phyloP scores from a whole-genome alignment of 2,797 vertebrate genomes.

The Argyrosomus regius region DNA sequence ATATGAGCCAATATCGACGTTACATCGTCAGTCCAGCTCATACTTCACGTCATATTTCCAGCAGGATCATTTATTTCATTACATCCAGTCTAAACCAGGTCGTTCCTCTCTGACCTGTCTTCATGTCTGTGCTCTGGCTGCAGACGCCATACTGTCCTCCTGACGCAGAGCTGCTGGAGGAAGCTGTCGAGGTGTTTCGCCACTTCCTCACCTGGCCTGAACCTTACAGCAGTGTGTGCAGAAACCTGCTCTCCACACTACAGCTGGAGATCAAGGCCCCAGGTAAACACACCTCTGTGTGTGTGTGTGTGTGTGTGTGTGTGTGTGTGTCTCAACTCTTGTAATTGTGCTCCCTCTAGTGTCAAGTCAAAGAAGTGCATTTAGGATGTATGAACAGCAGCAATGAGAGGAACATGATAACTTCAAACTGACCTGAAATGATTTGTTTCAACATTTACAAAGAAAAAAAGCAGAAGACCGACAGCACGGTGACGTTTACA shows the following conservation, averaged over 20 bases:
- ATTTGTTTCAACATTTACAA: slow-evolving; percentile 22
- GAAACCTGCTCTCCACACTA: slow-evolving; percentile 90
- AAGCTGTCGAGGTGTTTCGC: slow-evolving; percentile 89
- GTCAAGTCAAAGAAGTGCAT: slow-evolving; percentile 41
- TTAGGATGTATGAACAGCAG: neutral
- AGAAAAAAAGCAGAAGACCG: slow-evolving; percentile 55
- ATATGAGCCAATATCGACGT: neutral
- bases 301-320: neutral
- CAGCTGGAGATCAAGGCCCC: slow-evolving; percentile 92
- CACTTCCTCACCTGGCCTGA: slow-evolving; percentile 95
- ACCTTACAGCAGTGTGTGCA: slow-evolving; percentile 92
- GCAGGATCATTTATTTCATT: neutral
- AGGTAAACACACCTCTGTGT: slow-evolving; percentile 79
- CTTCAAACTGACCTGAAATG: slow-evolving; percentile 5
- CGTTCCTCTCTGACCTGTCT: neutral
- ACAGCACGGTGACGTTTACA: neutral
- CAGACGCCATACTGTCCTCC: slow-evolving; percentile 93
- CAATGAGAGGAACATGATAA: too few species aligned
- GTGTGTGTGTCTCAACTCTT: neutral
- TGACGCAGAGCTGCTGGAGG: slow-evolving; percentile 87
- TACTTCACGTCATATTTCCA: too few species aligned
- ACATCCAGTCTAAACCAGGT: neutral
- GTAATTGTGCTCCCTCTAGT: slow-evolving; percentile 56
- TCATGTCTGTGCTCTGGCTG: slow-evolving; percentile 26
- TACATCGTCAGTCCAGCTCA: neutral